These are phyloP conservation scores for Allolobophora icterica DNA, from an alignment of 2,888 invertebrate genomes.

Conservation along the genomic window DNA sequence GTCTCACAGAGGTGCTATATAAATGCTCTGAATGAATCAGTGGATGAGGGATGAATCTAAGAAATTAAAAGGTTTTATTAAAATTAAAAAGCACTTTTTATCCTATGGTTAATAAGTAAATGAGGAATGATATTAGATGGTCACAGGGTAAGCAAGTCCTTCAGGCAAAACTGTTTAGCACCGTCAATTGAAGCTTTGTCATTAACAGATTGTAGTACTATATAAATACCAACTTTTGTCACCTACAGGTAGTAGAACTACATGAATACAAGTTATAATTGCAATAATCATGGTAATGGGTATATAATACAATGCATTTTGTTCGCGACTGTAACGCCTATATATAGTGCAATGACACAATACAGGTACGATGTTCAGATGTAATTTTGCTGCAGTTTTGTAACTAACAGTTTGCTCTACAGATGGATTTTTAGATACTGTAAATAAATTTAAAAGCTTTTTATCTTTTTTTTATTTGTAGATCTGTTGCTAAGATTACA, in stretches of 20 bases:
- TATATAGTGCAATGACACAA: too few species aligned
- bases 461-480: background rate
- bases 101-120: too few species aligned
- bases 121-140: too few species aligned
- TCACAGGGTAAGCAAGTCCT: background rate
- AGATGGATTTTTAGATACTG: background rate
- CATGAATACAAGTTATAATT: background rate
- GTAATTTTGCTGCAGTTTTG: background rate
- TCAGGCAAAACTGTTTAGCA: background rate
- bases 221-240: background rate
- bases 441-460: background rate
- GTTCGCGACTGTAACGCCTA: too few species aligned
- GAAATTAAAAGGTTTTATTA: too few species aligned
- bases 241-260: background rate
- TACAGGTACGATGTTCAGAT: background rate
- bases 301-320: background rate
- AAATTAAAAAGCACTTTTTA: too few species aligned
- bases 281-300: background rate
- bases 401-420: background rate
- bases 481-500: background rate
- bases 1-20: too few species aligned
- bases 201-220: background rate
- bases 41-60: too few species aligned
- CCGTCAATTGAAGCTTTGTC: background rate
- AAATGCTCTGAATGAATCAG: too few species aligned